These are phyloP conservation scores for Phocoena phocoena DNA, from an alignment of 2,113 vertebrate genomes.

Conservation along the genomic window DNA sequence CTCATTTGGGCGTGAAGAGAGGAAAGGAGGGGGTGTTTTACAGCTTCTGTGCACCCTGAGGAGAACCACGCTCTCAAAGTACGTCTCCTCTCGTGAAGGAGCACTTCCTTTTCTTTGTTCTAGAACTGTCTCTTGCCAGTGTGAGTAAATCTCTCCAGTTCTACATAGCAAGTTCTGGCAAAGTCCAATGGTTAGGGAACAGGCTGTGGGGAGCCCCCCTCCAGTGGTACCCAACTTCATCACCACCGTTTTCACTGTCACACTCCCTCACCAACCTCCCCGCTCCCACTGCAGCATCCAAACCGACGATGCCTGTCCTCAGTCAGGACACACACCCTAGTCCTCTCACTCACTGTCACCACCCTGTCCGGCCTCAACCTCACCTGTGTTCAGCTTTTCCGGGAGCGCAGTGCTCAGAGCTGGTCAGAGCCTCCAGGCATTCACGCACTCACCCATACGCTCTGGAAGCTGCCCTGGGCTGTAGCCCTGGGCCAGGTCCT, in stretches of 20 bases:
- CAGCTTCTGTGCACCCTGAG: background rate
- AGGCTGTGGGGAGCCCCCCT: background rate
- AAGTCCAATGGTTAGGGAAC: background rate
- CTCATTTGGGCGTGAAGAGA: background rate
- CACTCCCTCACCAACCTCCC: too few relatives aligned
- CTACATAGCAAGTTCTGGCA: background rate
- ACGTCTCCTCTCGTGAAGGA: rapidly evolving
- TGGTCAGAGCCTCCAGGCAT: background rate
- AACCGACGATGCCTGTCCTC: background rate
- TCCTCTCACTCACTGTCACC: background rate
- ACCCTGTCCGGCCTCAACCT: background rate
- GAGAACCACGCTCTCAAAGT: background rate
- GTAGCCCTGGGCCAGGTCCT: background rate
- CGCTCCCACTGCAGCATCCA: background rate
- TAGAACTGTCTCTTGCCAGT: background rate
- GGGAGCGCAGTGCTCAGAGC: background rate
- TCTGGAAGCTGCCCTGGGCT: background rate
- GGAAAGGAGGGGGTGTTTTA: background rate
- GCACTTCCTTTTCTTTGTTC: background rate
- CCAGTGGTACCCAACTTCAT: too few relatives aligned
- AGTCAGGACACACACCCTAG: background rate
- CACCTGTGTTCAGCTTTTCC: background rate
- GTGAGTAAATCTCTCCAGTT: background rate
- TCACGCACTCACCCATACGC: background rate
- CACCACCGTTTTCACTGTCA: background rate